Evolutionary conservation across 2,888 invertebrate species (phyloP).

Genomic region (Linyphia triangularis): DNA sequence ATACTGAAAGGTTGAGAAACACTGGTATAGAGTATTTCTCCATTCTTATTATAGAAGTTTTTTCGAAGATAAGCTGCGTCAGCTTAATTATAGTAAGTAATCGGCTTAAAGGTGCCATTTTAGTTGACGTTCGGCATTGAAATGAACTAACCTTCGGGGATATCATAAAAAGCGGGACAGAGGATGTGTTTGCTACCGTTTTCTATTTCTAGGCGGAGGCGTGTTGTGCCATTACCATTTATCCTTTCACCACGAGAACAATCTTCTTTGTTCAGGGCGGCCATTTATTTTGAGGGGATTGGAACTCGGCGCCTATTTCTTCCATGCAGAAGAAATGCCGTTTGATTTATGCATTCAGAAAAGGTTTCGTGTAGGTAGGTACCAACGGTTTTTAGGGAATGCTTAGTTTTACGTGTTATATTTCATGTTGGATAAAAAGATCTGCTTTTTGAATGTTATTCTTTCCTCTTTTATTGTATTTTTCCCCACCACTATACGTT

Average conservation of each 20-base stretch:
- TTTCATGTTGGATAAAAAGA: not conserved
- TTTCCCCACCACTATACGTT: no score
- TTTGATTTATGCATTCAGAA: not conserved
- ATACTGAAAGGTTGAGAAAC: no score
- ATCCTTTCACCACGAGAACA: conserved; percentile 25
- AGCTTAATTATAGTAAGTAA: no score
- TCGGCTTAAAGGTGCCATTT: no score
- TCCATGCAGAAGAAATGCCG: no score
- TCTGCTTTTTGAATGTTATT: not conserved
- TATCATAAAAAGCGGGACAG: not conserved
- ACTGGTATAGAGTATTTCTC: no score
- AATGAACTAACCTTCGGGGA: not conserved
- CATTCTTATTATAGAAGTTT: no score
- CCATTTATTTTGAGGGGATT: conserved; percentile 24
- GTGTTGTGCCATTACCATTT: not conserved
- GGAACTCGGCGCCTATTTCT: not conserved
- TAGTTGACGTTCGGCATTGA: not conserved
- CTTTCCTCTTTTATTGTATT: not conserved
- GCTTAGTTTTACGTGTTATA: not conserved
- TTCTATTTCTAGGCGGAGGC: conserved; percentile 8
- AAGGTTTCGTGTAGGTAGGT: not conserved
- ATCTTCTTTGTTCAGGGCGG: conserved; percentile 18
- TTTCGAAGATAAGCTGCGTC: no score
- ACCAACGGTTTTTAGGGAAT: not conserved
- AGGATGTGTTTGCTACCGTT: not conserved